Evolutionary conservation across 2,888 invertebrate species (phyloP), one percentile per base, ranked within the genome.

Genomic region (Agonopterix heracliana): DNA sequence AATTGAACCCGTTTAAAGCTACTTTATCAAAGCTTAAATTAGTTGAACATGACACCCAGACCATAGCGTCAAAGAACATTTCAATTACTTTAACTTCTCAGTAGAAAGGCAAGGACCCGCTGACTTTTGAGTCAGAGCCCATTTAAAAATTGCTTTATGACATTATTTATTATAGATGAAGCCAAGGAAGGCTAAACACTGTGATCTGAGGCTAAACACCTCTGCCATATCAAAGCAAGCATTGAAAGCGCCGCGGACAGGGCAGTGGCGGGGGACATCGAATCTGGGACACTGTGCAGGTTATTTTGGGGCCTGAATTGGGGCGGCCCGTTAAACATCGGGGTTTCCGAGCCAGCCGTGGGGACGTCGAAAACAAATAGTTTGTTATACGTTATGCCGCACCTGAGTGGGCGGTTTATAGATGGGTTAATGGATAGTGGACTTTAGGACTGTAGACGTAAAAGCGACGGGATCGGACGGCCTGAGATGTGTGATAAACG

Each of bases 271-370:
- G 71, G 72, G 71, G 72, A 64, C 63, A 62, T 52, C 26, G 64
- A 71, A 86, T 77, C 69, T 84, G 75, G 84, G 78, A 74, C 84
- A 78, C 64, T 65, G 70, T 64, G 68, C 74, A 67, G 59, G 71
- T 81, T 86, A 88, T 88, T 86, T 86, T 70, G 72, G 82, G 75
- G 66, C 68, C 71, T 71, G 74, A 88, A 84, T 81, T 84, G 74
- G 83, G 78, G 70, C 84, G 75, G 70, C 74, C 76, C 74, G 81
- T 80, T 81, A 74, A 79, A 78, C 81, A 79, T 80, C 76, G 76
- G 71, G 79, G 81, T 78, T 80, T 78, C 71, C 68, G 64, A 78
- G 66, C 68, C 68, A 58, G 66, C 63, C 62, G 26, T 61, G 64
- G 65, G 59, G 63, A 64, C 66, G 68, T 68, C 74, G 74, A 73